Conservation (phyloP, 2,113 vertebrate genomes). For the Apteryx owenii region DNA sequence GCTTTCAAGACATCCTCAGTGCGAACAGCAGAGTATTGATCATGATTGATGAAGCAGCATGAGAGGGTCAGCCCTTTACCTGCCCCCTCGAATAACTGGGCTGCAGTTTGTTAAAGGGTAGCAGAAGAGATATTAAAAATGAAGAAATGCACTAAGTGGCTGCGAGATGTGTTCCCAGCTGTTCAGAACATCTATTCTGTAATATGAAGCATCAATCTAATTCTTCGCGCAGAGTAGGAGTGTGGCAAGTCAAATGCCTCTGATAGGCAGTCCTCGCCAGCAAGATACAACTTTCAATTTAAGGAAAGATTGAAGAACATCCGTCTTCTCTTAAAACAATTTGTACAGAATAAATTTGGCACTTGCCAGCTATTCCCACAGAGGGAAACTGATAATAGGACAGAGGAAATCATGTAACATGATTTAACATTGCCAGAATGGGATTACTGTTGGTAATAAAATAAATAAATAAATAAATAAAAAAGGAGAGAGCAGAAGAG, state of each 20-base stretch:
- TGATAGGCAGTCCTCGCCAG: constrained; percentile 46
- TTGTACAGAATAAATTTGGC: constrained; percentile 75
- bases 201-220: constrained; percentile 67
- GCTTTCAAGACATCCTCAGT: neutral
- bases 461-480: constrained; percentile 11
- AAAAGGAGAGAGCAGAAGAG: constrained; percentile 26
- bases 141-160: constrained; percentile 50
- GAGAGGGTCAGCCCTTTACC: constrained; percentile 35
- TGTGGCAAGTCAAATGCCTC: constrained; percentile 53
- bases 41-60: neutral
- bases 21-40: constrained; percentile 5
- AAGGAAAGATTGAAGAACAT: constrained; percentile 77
- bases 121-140: constrained; percentile 61
- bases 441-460: constrained; percentile 60
- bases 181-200: constrained; percentile 60
- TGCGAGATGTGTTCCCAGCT: constrained; percentile 51
- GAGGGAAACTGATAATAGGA: constrained; percentile 58
- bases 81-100: constrained; percentile 49
- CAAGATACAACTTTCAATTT: constrained; percentile 70
- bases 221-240: constrained; percentile 44
- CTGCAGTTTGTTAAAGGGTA: constrained; percentile 48
- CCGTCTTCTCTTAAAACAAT: constrained; percentile 77
- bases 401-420: constrained; percentile 36
- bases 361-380: constrained; percentile 58
- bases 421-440: constrained; percentile 53